These are phyloP conservation scores for Lytechinus pictus DNA, from an alignment of 35 echinoderm and acorn worm species.

Conservation along the genomic window DNA sequence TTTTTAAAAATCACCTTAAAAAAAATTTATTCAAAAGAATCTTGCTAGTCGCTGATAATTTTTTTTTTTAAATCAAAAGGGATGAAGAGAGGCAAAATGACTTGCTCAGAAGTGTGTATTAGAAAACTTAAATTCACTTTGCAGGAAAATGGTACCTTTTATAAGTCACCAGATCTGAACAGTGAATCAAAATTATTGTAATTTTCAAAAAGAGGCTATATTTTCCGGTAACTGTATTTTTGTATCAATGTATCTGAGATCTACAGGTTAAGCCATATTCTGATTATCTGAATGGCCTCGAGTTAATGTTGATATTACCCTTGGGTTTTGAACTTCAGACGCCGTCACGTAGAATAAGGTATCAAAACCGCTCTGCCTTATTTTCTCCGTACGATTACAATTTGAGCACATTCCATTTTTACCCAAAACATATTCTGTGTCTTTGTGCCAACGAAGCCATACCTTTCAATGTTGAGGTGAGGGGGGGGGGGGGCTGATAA, in stretches of 20 bases:
- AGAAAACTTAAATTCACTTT: background rate
- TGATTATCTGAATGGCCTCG: background rate
- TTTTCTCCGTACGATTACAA: background rate
- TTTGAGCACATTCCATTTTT: slow-evolving; percentile 1
- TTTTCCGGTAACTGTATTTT: background rate
- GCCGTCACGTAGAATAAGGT: background rate
- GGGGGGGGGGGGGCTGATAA: background rate
- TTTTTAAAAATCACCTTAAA: background rate
- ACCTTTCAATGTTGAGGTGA: background rate
- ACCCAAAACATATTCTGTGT: background rate
- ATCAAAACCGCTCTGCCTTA: background rate
- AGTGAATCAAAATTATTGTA: background rate
- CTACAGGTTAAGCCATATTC: background rate
- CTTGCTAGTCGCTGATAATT: background rate
- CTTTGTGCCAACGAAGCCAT: background rate
- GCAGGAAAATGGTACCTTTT: background rate
- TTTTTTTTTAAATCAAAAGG: background rate
- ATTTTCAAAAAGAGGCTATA: background rate
- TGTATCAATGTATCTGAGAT: background rate
- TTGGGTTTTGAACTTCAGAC: background rate
- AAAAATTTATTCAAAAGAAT: background rate
- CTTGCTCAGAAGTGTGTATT: background rate
- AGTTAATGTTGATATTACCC: background rate
- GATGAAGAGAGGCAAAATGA: background rate
- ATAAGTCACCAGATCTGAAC: background rate